Conservation (phyloP, 1,140 invertebrate genomes). For the Trichonephila clavata region DNA sequence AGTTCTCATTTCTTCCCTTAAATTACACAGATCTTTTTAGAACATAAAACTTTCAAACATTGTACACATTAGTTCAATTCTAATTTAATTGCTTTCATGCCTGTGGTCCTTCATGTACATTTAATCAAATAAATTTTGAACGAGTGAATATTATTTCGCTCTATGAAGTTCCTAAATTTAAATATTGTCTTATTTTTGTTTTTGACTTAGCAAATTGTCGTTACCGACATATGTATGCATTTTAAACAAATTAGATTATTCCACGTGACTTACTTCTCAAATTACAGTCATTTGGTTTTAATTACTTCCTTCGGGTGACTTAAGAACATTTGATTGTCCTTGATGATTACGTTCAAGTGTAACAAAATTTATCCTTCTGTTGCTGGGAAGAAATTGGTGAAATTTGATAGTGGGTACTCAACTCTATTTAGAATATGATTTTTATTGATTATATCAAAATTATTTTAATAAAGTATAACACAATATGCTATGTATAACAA, state of each 20-base stretch:
- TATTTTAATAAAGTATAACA: too few species aligned
- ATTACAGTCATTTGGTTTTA: conserved; percentile 10
- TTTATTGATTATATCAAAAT: too few species aligned
- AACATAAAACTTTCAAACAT: neutral
- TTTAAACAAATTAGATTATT: neutral
- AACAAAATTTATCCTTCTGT: neutral
- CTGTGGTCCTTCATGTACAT: neutral
- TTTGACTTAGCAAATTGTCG: neutral
- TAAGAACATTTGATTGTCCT: neutral
- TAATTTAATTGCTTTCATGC: too few species aligned
- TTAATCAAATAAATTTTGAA: neutral
- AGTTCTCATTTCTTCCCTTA: neutral
- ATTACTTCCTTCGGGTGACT: neutral
- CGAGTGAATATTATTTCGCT: neutral
- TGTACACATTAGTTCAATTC: too few species aligned
- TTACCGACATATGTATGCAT: neutral
- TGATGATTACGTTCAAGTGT: neutral
- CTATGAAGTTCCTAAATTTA: neutral
- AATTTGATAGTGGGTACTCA: neutral
- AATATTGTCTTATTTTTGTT: neutral
- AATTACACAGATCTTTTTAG: neutral
- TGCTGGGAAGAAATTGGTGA: neutral
- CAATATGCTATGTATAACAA: too few species aligned
- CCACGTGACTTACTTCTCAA: neutral
- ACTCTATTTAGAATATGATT: too few species aligned